Base-by-base conservation (phyloP, 1,140 invertebrate genomes). In the Zelostemma sp. region DNA sequence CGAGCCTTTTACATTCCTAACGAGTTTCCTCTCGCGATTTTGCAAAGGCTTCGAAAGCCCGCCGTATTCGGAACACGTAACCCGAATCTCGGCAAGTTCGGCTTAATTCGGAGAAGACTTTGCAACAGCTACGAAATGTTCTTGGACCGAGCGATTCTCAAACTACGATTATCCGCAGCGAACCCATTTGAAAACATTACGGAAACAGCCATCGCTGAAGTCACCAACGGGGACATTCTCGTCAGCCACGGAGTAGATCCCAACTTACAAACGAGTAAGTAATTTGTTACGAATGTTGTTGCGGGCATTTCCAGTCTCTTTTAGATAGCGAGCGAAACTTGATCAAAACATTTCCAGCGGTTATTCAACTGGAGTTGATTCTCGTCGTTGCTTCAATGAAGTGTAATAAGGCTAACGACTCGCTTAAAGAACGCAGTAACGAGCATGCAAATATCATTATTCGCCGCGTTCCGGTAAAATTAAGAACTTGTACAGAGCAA, bases 181-280 rank as follows among this genome's bases (percentile, higher is more conserved):
- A 80, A 79, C 79, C 78, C 78, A 21, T 78, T 80, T 56, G 87
- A 88, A 55, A 92, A 92, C 80, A 85, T 88, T 72, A 91, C 89
- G 6, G 87, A 87, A 65, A 90, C 91, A 69, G 84, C 85, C 5
- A 81, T 85, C 31, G 83, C 87, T 47, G 82, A 87, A 72, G 79
- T 84, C 43, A 83, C 79, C 68, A 84, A 86, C 58, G 85, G 87
- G 28, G 87, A 89, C 70, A 79, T 86, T 55, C 78, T 87, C 48
- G 84, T 88, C 67, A 87, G 86, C 74, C 86, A 87, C 35, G 85
- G 85, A 64, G 82, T 84, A 60, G 87, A 89, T 80, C 85, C 86
- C 53, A 86, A 86, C 73, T 86, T 86, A 74, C 88, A 90, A 86
- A 89, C 89, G 75, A 89, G 89, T 90, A 86, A 61, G 82, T 84